These are phyloP conservation scores for Heloderma charlesbogerti DNA, from an alignment of 2,113 vertebrate genomes.

Conservation along the genomic window DNA sequence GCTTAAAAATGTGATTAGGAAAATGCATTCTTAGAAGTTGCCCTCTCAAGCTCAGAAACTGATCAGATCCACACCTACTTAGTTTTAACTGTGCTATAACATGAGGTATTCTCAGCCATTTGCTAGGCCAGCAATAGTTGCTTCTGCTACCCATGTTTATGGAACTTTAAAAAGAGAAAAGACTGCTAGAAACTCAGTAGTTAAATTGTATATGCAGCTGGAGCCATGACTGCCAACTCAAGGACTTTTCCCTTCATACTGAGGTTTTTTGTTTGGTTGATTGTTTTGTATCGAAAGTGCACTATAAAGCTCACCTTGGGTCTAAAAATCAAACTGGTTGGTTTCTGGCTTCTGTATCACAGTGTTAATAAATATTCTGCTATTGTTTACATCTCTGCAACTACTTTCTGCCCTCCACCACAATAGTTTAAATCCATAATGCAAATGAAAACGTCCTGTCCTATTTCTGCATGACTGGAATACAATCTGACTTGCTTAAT, in stretches of 20 bases:
- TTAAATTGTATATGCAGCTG: not conserved
- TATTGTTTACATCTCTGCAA: slow-evolving; percentile 36
- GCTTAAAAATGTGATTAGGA: not conserved
- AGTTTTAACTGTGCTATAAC: not conserved
- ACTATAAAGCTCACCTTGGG: not conserved
- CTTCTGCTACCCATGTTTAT: not conserved
- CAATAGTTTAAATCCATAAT: slow-evolving; percentile 42
- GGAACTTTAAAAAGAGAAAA: not conserved
- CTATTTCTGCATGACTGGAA: slow-evolving; percentile 37
- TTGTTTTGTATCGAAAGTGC: not conserved
- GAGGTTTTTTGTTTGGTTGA: not conserved
- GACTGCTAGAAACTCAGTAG: not conserved
- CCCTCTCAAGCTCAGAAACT: not conserved
- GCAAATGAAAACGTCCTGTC: slow-evolving; percentile 45
- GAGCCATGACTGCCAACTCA: not conserved
- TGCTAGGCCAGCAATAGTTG: not conserved
- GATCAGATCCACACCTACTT: not conserved
- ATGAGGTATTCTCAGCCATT: not conserved
- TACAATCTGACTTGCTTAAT: slow-evolving; percentile 35
- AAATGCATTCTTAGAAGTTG: not conserved
- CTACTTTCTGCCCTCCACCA: slow-evolving; percentile 20
- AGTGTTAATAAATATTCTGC: slow-evolving; percentile 31
- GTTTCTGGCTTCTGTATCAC: slow-evolving; percentile 37
- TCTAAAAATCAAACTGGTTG: slow-evolving; percentile 18
- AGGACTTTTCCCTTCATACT: not conserved